phyloP scores from a whole-genome alignment of 2,888 invertebrate genomes.

The Priocnemis perturbator region DNA sequence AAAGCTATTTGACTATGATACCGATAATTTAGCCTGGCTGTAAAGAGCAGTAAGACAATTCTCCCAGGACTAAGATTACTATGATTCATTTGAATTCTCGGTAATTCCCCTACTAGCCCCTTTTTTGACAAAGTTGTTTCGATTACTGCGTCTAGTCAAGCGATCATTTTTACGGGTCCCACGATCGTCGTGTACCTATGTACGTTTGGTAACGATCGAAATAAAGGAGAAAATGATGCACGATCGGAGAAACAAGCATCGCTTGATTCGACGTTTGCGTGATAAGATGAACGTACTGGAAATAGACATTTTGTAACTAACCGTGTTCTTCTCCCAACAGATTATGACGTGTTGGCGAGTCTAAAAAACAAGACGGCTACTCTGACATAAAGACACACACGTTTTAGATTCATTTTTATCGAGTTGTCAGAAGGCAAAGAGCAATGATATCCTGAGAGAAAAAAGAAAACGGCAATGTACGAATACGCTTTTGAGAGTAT shows the following conservation, averaged over 20 bases:
- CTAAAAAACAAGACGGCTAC: slow-evolving; percentile 59
- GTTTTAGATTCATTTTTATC: slow-evolving; percentile 50
- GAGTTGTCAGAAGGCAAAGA: slow-evolving; percentile 24
- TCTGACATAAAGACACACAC: slow-evolving; percentile 55
- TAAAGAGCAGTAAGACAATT: not conserved
- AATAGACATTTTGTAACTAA: slow-evolving; percentile 36
- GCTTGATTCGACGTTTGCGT: slow-evolving; percentile 39
- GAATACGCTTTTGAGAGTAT: slow-evolving; percentile 1
- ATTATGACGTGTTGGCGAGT: slow-evolving; percentile 70
- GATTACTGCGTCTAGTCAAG: too few species aligned
- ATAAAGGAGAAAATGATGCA: too few species aligned
- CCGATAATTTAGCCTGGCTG: slow-evolving; percentile 19
- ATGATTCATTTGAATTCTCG: too few species aligned
- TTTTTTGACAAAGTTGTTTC: too few species aligned
- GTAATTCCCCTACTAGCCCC: too few species aligned
- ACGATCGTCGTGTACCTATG: too few species aligned
- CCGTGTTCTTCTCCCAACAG: slow-evolving; percentile 68
- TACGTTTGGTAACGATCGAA: too few species aligned
- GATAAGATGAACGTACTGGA: slow-evolving; percentile 12
- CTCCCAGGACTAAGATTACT: too few species aligned
- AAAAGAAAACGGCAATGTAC: not conserved
- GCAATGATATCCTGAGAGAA: slow-evolving; percentile 16
- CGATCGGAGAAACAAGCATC: slow-evolving; percentile 5
- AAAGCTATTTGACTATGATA: slow-evolving; percentile 7
- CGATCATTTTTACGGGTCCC: too few species aligned